Evolutionary conservation across 2,797 vertebrate genomes (phyloP).

Genomic region (Pangasius macronema): DNA sequence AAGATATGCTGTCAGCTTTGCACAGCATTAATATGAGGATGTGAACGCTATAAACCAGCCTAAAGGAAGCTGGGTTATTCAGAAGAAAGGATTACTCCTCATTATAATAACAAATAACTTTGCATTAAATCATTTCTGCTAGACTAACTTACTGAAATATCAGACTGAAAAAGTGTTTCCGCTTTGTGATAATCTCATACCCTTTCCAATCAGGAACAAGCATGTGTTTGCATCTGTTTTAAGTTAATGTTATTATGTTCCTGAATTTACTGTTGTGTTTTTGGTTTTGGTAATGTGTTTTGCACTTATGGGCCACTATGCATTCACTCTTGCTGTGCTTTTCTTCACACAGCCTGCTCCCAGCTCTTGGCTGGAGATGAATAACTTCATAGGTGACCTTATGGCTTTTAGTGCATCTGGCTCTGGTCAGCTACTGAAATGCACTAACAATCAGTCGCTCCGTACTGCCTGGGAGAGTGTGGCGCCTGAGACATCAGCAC

Average conservation of each 20-base stretch:
- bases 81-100: neutral
- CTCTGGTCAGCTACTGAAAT: conserved; percentile 61
- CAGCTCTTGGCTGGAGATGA: conserved; percentile 80
- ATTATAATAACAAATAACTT: too few relatives aligned
- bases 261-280: neutral
- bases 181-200: neutral
- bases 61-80: neutral
- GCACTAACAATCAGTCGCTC: conserved; percentile 64
- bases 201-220: neutral
- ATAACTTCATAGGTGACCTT: conserved; percentile 79
- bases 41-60: neutral
- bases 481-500: conserved; percentile 53
- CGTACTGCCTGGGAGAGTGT: conserved; percentile 68
- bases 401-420: conserved; percentile 67
- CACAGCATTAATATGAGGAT: neutral
- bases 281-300: neutral
- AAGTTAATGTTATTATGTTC: neutral
- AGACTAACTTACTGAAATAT: too few relatives aligned
- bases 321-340: conserved; percentile 31
- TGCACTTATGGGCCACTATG: neutral
- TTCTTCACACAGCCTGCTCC: conserved; percentile 61
- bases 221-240: neutral
- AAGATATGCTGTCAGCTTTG: neutral
- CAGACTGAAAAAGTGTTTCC: too few relatives aligned
- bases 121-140: too few relatives aligned